A percentile compares a stretch with the other conserved stretches of the same genome.
Conservation (phyloP, 2,113 vertebrate genomes). For the Sinocyclocheilus grahami region DNA sequence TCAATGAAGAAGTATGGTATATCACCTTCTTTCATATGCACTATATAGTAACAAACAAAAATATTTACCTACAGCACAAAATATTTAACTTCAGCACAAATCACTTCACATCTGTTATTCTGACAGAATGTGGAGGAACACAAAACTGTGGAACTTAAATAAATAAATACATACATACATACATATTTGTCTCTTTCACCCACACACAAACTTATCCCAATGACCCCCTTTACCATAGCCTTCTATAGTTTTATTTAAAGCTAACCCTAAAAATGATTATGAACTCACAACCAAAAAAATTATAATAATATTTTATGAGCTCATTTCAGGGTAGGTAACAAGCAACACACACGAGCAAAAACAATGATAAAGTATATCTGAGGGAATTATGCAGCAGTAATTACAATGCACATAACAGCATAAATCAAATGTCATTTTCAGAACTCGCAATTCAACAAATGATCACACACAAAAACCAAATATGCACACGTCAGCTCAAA, state of each 20-base stretch:
- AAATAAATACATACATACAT: no score
- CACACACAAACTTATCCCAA: neutral
- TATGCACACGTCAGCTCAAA: neutral
- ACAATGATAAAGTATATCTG: neutral
- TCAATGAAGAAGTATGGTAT: neutral
- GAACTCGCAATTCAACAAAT: neutral
- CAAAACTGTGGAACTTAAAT: neutral
- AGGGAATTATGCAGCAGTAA: constrained; percentile 2
- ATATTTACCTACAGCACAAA: neutral
- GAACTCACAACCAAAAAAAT: neutral
- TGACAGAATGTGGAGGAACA: neutral
- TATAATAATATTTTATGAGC: neutral
- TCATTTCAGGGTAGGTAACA: no score
- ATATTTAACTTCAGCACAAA: neutral
- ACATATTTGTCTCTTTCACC: neutral
- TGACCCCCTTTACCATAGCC: neutral
- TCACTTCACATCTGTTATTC: neutral
- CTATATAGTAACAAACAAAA: neutral
- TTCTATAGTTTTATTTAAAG: neutral
- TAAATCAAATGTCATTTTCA: neutral
- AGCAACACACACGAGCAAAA: no score
- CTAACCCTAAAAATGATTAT: neutral
- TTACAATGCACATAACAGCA: neutral
- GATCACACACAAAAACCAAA: neutral
- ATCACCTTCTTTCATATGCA: neutral